Base-by-base conservation (phyloP, 2,797 vertebrate species). In the Ptychadena robeensis region DNA sequence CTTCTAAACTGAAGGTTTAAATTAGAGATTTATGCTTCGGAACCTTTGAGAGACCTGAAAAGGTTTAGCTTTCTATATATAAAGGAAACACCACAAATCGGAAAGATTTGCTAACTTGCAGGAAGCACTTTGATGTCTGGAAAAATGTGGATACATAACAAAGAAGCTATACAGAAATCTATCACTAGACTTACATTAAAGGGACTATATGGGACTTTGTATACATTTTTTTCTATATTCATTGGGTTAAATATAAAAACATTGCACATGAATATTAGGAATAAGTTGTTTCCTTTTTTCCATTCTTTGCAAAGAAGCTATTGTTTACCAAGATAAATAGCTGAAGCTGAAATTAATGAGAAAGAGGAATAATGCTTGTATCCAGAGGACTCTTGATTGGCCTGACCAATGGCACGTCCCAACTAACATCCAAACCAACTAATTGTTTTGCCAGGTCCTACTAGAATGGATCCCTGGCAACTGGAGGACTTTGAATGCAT, bases 1-100 rank as follows among this genome's bases (percentile, higher is more conserved):
- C 63, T 57, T 66, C 70, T 64, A 57, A 74, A 9, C 48, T 61
- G n/a, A n/a, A 74, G 67, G 8, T 53, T 53, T 66, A 73, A 73
- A 81, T 57, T 37, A 65, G 53, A 80, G 69, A 81, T 63, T 37
- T 37, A 35, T n/a, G 59, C 59, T 37, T 68, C 9, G 2, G 40
- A 69, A 40, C 65, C 65, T 67, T 35, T 30, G 25, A 40, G 35
- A 81, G 69, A 71, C 44, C 53, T 73, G 63, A 44, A 44, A 65
- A 44, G 30, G 35, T 38, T 69, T 27, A 69, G 12, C 4, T 35
- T 48, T 34, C 22, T 68, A 10, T 44, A 64, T 18, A 40, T 14
- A 68, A 18, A 25, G 34, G 59, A 31, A 53, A 63, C 25, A 79
- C 31, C 37, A 57, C n/a, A 57, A 25, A 25, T 63, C 31, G 32